phyloP scores from a whole-genome alignment of 1,140 invertebrate genomes.

The Schlechtendalia chinensis region DNA sequence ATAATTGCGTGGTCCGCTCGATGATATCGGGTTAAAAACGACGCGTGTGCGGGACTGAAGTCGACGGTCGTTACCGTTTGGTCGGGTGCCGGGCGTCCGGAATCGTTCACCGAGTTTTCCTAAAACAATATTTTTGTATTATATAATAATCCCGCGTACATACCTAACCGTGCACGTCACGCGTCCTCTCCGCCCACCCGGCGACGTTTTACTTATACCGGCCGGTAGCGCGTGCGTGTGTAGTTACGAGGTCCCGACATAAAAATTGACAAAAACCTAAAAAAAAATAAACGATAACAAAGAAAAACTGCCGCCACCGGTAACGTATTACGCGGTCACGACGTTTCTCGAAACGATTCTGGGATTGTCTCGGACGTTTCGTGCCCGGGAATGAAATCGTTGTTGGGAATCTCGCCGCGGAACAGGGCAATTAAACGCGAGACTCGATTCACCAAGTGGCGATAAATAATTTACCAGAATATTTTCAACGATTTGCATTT shows the following conservation, averaged over 20 bases:
- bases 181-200: too few species aligned
- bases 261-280: conserved; percentile 9
- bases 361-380: too few species aligned
- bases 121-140: conserved; percentile 7
- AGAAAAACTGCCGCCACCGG: too few species aligned
- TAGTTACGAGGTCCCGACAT: background rate
- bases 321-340: too few species aligned
- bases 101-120: background rate
- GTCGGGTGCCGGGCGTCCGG: too few species aligned
- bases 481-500: conserved; percentile 23
- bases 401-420: too few species aligned
- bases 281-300: background rate
- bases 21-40: too few species aligned
- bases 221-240: background rate
- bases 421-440: background rate
- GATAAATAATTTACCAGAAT: conserved; percentile 27
- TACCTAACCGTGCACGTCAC: too few species aligned
- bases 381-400: too few species aligned
- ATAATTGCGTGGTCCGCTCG: too few species aligned
- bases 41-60: conserved; percentile 3
- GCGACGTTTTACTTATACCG: conserved; percentile 27
- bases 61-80: background rate
- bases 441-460: conserved; percentile 12
- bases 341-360: too few species aligned
- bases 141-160: too few species aligned